Percentiles rank a stretch among this genome's conserved stretches.
Evolutionary conservation across 2,113 vertebrate genomes (phyloP).

Genomic region (Clarias batrachus): DNA sequence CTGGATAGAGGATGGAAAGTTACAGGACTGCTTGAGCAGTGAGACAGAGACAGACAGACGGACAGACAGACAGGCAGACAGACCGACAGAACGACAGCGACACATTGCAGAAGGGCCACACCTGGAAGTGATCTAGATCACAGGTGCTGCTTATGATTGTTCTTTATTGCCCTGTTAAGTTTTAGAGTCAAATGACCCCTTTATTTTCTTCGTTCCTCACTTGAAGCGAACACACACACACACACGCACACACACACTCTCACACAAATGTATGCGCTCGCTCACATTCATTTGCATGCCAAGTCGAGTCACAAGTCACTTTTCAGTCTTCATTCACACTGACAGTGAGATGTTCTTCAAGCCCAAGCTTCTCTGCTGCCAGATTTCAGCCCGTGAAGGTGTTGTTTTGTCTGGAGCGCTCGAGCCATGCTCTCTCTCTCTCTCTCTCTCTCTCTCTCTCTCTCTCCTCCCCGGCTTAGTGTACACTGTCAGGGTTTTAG

Average conservation of each 20-base stretch:
- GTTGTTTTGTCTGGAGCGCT: slow-evolving; percentile 40
- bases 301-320: slow-evolving; percentile 9
- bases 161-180: slow-evolving; percentile 23
- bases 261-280: slow-evolving; percentile 14
- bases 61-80: background rate
- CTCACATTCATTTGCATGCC: slow-evolving; percentile 17
- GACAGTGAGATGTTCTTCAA: slow-evolving; percentile 38
- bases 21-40: background rate
- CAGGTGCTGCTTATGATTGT: background rate
- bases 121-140: slow-evolving; percentile 23
- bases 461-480: slow-evolving; percentile 14
- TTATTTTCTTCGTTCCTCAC: background rate
- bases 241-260: background rate
- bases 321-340: slow-evolving; percentile 29
- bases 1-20: slow-evolving; percentile 15
- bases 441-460: too few relatives aligned
- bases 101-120: background rate
- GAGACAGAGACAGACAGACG: background rate
- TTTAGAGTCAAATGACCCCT: slow-evolving; percentile 20
- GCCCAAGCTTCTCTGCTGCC: slow-evolving; percentile 11
- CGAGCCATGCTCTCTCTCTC: slow-evolving; percentile 3
- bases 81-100: background rate
- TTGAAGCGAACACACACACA: slow-evolving; percentile 13
- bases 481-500: slow-evolving; percentile 23
- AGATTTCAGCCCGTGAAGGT: slow-evolving; percentile 32